phyloP scores from a whole-genome alignment of 2,888 invertebrate genomes.

The Idaea straminata region DNA sequence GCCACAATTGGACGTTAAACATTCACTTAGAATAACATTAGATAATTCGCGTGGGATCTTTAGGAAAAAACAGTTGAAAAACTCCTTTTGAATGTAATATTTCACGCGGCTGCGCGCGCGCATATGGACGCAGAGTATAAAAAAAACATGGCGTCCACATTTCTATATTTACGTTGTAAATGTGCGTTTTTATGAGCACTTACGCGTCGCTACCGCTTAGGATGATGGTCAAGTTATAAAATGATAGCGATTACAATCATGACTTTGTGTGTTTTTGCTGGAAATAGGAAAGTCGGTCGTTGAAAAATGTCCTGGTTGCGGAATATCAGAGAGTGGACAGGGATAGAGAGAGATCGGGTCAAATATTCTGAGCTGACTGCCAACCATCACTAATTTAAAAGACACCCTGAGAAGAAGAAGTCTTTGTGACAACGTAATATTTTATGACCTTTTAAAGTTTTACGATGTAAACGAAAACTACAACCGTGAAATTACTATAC shows the following conservation, averaged over 20 bases:
- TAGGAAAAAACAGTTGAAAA: conserved; percentile 38
- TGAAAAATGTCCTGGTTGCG: too few species aligned
- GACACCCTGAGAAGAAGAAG: too few species aligned
- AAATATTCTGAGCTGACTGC: too few species aligned
- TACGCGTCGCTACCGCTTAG: conserved; percentile 50
- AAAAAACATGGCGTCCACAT: conserved; percentile 51
- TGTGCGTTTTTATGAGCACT: conserved; percentile 65
- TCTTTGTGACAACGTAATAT: too few species aligned
- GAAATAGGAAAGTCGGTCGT: too few species aligned
- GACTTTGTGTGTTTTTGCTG: too few species aligned
- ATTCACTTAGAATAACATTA: conserved; percentile 39
- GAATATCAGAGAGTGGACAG: too few species aligned
- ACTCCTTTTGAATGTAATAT: conserved; percentile 54
- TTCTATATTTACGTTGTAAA: conserved; percentile 76
- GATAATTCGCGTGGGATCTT: conserved; percentile 31
- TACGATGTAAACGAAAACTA: too few species aligned
- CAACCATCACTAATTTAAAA: too few species aligned
- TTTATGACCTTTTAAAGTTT: too few species aligned
- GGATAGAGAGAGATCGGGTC: too few species aligned
- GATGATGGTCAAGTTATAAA: conserved; percentile 18
- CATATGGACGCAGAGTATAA: conserved; percentile 49
- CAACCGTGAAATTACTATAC: too few species aligned
- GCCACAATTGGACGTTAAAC: conserved; percentile 39
- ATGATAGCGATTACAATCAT: conserved; percentile 30
- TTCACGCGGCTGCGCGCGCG: conserved; percentile 46